Conservation (phyloP, 2,113 vertebrate species). For the Ascaphus truei region DNA sequence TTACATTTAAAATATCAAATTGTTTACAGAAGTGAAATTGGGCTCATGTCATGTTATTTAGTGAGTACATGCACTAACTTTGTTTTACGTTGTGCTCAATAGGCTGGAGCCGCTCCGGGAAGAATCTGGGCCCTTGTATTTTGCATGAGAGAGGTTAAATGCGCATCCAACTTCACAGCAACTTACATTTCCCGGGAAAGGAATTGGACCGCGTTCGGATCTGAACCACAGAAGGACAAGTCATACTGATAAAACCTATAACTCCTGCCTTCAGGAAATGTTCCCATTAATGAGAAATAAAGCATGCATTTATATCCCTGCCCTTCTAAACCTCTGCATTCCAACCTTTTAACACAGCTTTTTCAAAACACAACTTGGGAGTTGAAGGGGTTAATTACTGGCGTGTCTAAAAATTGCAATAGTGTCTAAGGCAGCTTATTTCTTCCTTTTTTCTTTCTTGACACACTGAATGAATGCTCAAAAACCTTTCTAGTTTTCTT, state of each 20-base stretch:
- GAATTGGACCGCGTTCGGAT: background rate
- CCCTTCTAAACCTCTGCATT: too few relatives aligned
- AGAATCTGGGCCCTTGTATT: slow-evolving; percentile 21
- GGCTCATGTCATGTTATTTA: slow-evolving; percentile 26
- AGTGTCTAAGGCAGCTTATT: too few relatives aligned
- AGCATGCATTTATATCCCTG: too few relatives aligned
- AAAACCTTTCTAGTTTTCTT: too few relatives aligned
- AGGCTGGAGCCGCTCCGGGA: slow-evolving; percentile 11
- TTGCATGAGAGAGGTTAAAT: slow-evolving; percentile 33
- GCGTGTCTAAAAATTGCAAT: too few relatives aligned
- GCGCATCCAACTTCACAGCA: slow-evolving; percentile 8
- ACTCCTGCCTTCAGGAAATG: background rate
- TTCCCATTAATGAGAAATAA: background rate
- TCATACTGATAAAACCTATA: background rate
- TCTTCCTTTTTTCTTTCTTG: too few relatives aligned
- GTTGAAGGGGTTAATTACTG: too few relatives aligned
- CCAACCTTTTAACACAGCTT: too few relatives aligned
- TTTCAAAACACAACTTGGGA: too few relatives aligned
- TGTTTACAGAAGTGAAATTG: too few relatives aligned
- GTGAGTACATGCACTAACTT: slow-evolving; percentile 32
- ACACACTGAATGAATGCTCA: too few relatives aligned
- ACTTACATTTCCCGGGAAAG: background rate
- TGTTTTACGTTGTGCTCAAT: slow-evolving; percentile 24
- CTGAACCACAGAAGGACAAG: background rate
- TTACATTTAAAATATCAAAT: too few relatives aligned